phyloP scores from a whole-genome alignment of 2,113 vertebrate species.

The Mohoua ochrocephala region DNA sequence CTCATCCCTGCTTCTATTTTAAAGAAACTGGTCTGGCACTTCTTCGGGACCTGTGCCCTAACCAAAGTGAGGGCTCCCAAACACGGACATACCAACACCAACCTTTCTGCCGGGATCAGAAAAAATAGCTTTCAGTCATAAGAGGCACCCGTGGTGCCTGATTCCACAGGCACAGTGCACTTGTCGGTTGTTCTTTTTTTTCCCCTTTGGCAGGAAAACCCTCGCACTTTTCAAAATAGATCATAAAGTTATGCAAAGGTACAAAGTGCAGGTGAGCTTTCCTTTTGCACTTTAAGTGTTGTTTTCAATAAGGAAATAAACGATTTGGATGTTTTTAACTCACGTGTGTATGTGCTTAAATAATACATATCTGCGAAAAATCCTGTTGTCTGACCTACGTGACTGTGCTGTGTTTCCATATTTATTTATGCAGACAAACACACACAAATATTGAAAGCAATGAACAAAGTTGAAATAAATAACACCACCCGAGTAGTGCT shows the following conservation, averaged over 20 bases:
- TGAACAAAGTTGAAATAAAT: not conserved
- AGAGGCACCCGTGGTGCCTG: not conserved
- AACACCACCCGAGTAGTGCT: not conserved
- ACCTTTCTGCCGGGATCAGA: rapidly evolving
- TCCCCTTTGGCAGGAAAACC: not conserved
- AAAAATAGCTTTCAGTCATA: rapidly evolving
- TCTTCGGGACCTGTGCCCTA: rapidly evolving
- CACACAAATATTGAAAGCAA: not conserved
- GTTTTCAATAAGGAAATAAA: not conserved
- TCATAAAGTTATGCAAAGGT: rapidly evolving
- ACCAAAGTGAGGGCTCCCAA: rapidly evolving
- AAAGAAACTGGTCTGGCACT: not conserved
- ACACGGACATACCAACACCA: not conserved
- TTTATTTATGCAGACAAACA: no score
- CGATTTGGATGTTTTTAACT: not conserved
- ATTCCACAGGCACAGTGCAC: rapidly evolving
- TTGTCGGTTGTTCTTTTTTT: not conserved
- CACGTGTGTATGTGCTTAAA: rapidly evolving
- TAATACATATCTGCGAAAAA: rapidly evolving
- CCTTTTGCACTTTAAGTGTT: not conserved
- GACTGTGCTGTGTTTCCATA: rapidly evolving
- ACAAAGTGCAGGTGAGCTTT: not conserved
- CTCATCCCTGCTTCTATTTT: rapidly evolving
- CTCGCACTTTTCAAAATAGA: not conserved
- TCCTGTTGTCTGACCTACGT: rapidly evolving